Conservation (phyloP, 2,888 invertebrate genomes). For the Harpagoxenus sublaevis region DNA sequence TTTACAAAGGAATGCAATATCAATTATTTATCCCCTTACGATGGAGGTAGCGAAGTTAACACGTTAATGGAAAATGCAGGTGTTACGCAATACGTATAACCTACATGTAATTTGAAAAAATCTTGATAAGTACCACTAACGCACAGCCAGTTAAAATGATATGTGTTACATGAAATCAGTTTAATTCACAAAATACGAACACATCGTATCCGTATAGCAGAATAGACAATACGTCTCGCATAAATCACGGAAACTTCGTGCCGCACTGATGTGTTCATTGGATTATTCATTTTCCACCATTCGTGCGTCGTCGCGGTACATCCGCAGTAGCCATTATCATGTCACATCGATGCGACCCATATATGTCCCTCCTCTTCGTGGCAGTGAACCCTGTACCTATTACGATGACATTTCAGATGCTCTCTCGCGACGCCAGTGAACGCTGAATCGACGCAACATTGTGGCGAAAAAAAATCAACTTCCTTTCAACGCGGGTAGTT, state of each 20-base stretch:
- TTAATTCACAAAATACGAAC: constrained; percentile 10
- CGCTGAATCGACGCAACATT: constrained; percentile 33
- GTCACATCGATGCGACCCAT: constrained; percentile 26
- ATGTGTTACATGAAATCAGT: constrained; percentile 1
- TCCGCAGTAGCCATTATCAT: constrained; percentile 43
- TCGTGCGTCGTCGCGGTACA: constrained; percentile 31
- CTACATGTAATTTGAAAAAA: not conserved
- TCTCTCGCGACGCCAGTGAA: constrained; percentile 30
- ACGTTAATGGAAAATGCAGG: not conserved
- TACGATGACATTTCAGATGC: constrained; percentile 33
- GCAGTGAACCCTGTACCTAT: not conserved
- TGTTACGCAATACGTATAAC: not conserved
- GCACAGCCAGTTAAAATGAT: not conserved
- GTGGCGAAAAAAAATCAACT: constrained; percentile 59
- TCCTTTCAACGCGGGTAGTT: constrained; percentile 24
- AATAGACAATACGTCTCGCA: constrained; percentile 36
- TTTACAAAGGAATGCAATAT: constrained; percentile 1
- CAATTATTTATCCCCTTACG: not conserved
- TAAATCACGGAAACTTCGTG: constrained; percentile 46
- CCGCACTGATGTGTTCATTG: constrained; percentile 37
- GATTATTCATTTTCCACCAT: constrained; percentile 47
- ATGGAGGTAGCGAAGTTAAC: not conserved
- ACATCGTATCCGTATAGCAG: constrained; percentile 1
- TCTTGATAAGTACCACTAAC: not conserved
- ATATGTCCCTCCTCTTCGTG: not conserved